Evolutionary conservation across 30 jellyfish, hydroid and myxozoan species (phyloP), one percentile per base, ranked within the genome.

Genomic region (Haliclystus octoradiatus): DNA sequence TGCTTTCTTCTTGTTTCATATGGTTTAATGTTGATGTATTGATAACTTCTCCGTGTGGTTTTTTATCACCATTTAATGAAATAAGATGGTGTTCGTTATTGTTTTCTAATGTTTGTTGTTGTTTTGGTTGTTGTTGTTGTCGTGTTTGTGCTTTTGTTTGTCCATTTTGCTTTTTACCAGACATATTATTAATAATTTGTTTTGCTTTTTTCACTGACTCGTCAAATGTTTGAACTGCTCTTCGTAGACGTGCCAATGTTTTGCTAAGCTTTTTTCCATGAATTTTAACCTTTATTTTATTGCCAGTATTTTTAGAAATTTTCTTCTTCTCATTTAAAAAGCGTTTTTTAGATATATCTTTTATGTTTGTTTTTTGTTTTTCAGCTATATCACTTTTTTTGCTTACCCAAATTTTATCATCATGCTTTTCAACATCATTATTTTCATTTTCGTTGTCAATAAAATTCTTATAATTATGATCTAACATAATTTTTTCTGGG

Each of bases 401-500:
- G 32, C 24, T 33, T 27, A 35, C 51, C 47, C 30, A 2, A 3
- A 35, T 50, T 4, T 66, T 29, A 27, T 14, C 52, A 65, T 49
- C 70, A 26, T 49, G 30, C 51, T 62, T 79, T 4, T 26, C 64
- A 49, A 49, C 30, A 3, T 14, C 15, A 0, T 22, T 52, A 22
- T 76, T 73, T 35, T 46, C 72, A 29, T 88, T 93, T 40, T 81
- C 95, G 47, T 74, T 84, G 26, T 76, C 95, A 5, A 89, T 66
- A 73, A 89, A 89, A 15, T 79, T 84, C 69, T 89, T 81, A 46
- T 82, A 91, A 50, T 91, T 82, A 30, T 75, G 90, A 75, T 91
- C 99, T 28, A 91, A 84, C 33, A 78, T 78, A 4, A 91, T 74
- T 62, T 73, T 91, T 70, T 91, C 99, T 15, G 80, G 85, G 69